Evolutionary conservation across 2,797 vertebrate genomes (phyloP), one percentile per base, ranked within the genome.

Genomic region (Clarias fuscus): DNA sequence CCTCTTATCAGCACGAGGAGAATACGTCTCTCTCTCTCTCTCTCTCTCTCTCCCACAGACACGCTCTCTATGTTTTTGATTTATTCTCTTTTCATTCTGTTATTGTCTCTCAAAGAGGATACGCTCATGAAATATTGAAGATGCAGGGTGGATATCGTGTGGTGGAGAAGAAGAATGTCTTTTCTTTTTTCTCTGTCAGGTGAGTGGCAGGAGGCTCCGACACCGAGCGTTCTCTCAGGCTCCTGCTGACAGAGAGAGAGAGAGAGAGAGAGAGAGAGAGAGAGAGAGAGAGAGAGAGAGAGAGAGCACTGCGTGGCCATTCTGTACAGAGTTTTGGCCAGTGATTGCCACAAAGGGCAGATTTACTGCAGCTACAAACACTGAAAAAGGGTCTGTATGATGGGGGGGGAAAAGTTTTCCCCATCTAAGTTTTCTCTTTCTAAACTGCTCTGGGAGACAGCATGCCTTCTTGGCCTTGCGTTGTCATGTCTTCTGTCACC

Each of bases 91-190:
- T 86, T 40, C 56, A 79, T 86, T 82, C 87, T 77, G 73, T 48
- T 88, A 43, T 84, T 80, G 68, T 78, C 88, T 87, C 88, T 86
- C 84, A 76, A 56, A 73, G 77, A 56, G 71, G 77, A 30, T 70
- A n/a, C 17, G 11, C 68, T 56, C 80, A 76, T 94, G 82, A 92
- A 94, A 93, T 91, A 93, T 94, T 89, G 91, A 91, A 93, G 84
- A 91, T 90, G 87, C 87, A 90, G 88, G 61, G 83, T 59, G 83
- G 89, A 87, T 90, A 89, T 88, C 85, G 5, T 30, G 89, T 85
- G 85, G 68, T 79, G 62, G 86, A 56, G 82, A 11, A 88, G 76
- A 84, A 76, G 59, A 72, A 73, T 79, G 85, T 75, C 11, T 58
- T 30, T 67, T 76, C 56, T 64, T 88, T 91, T 86, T 91, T 89